Conservation (phyloP, 2,888 invertebrate species). For the Eristalinus aeneus region DNA sequence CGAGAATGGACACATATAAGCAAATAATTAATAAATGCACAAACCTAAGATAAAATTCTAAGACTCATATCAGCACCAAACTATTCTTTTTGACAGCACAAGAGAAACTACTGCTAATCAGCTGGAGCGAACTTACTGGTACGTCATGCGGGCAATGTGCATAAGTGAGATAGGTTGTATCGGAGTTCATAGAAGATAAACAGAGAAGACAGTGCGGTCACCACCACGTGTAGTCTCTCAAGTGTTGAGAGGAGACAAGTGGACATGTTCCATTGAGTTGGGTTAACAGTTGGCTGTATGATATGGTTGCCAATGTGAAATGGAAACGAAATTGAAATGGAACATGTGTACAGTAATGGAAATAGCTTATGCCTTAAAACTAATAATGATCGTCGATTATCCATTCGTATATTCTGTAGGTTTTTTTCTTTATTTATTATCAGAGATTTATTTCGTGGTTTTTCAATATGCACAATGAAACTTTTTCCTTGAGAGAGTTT, state of each 20-base stretch:
- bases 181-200: background rate
- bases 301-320: background rate
- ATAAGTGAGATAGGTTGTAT: slow-evolving; percentile 2
- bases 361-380: background rate
- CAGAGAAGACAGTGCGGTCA: background rate
- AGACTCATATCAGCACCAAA: background rate
- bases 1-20: background rate
- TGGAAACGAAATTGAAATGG: background rate
- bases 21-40: background rate
- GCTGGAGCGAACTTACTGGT: background rate
- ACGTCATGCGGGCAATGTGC: background rate
- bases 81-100: slow-evolving; percentile 4
- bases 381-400: background rate
- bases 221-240: slow-evolving; percentile 31
- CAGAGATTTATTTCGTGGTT: no score
- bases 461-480: no score
- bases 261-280: background rate
- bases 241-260: slow-evolving; percentile 22
- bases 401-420: no score
- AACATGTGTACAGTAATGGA: background rate
- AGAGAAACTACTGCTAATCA: slow-evolving; percentile 15
- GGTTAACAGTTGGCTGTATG: background rate
- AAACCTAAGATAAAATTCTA: background rate
- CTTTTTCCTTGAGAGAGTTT: no score
- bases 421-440: no score